Evolutionary conservation across 2,888 invertebrate species (phyloP), one percentile per base, ranked within the genome.

Genomic region (Synanthedon tipuliformis): DNA sequence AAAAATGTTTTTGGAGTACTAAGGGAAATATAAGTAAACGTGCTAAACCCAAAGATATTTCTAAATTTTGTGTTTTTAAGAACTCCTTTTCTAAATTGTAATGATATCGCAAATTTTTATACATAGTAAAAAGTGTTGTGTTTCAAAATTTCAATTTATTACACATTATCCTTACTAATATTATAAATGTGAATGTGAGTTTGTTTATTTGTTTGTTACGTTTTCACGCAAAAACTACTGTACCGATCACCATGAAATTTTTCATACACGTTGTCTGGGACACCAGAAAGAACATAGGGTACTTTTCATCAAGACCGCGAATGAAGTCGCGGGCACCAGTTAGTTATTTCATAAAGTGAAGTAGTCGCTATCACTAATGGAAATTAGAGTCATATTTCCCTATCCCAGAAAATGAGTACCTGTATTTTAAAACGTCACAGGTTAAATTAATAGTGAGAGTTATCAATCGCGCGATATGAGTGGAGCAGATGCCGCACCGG

Each of bases 401-500:
- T 7, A 45, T 12, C 15, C 5, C 45, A 45, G 13, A 13, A 45
- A 45, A 45, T 45, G 3, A 34, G 2, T 34, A 34, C 34, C 34
- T 45, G 15, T 45, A 15, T 45, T 45, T 45, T 45, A 45, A 45
- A 45, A 45, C 45, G 45, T 45, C 45, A 45, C 45, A 5, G 23
- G 12, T 49, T 50, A 18, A 50, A 50, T 50, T 50, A 50, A 50
- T 66, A 69, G 74, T 71, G 59, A 10, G 59, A 48, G 71, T 66
- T 68, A 76, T 75, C 73, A 72, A 75, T 75, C 69, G 62, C 58
- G 57, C 62, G 60, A 69, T 72, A 69, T 68, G 73, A 68, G 67
- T 54, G 55, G 40, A 57, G 51, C 75, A 75, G 73, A 66, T 74
- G 75, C 58, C 61, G 65, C 34, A 10, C 69, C 54, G 40, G 57